Evolutionary conservation across 1,140 invertebrate genomes (phyloP).

Genomic region (Papilio helenus): DNA sequence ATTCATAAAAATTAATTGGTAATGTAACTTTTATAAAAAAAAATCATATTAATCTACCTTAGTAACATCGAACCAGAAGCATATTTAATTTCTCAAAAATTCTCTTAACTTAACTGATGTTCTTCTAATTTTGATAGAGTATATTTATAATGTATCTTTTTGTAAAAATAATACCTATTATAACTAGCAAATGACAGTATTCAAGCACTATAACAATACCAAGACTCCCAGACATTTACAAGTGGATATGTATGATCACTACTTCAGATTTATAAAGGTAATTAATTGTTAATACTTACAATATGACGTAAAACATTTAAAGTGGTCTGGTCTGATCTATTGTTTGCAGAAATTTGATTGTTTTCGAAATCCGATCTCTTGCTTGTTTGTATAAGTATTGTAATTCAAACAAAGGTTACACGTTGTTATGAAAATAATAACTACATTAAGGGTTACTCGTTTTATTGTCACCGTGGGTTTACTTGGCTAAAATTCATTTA

Average conservation of each 20-base stretch:
- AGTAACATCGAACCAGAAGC: too few relatives aligned
- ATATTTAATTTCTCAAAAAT: too few relatives aligned
- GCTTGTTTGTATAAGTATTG: not conserved
- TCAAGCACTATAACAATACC: not conserved
- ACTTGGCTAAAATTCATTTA: too few relatives aligned
- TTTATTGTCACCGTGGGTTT: too few relatives aligned
- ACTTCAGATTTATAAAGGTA: slow-evolving; percentile 8
- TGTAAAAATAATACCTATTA: too few relatives aligned
- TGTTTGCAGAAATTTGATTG: slow-evolving; percentile 3
- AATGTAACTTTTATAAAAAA: too few relatives aligned
- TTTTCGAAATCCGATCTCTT: not conserved
- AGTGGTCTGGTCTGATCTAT: slow-evolving; percentile 13
- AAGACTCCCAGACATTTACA: not conserved
- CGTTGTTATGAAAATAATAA: not conserved
- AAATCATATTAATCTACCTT: too few relatives aligned
- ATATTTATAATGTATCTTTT: too few relatives aligned
- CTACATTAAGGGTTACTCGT: not conserved
- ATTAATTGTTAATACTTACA: slow-evolving; percentile 15
- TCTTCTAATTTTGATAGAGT: too few relatives aligned
- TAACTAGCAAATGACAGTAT: too few relatives aligned
- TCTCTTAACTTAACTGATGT: too few relatives aligned
- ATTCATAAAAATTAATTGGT: too few relatives aligned
- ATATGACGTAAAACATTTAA: slow-evolving; percentile 8
- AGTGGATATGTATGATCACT: not conserved
- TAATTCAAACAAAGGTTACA: not conserved